Conservation (phyloP, 1,140 invertebrate genomes). For the Drosophila nannoptera region DNA sequence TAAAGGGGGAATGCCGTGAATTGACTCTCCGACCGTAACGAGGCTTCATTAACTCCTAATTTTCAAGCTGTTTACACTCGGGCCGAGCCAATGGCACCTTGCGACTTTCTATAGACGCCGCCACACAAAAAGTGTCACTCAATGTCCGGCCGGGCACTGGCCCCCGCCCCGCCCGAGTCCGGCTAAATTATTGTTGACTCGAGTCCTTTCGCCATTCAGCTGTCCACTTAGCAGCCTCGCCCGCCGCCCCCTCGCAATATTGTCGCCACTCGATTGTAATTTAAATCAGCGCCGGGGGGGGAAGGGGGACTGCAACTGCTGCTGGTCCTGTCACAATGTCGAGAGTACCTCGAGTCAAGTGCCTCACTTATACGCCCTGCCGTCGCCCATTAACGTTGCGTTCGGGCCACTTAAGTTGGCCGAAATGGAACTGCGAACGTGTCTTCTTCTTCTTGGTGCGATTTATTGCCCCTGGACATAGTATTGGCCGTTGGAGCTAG, state of each 20-base stretch:
- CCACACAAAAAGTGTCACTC: conserved; percentile 60
- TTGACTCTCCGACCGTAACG: conserved; percentile 43
- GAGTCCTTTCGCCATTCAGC: conserved; percentile 51
- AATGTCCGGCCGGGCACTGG: conserved; percentile 45
- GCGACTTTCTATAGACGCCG: conserved; percentile 38
- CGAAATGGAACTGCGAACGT: neutral
- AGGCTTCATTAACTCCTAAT: conserved; percentile 75
- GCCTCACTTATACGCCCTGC: conserved; percentile 20
- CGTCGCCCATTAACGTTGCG: neutral
- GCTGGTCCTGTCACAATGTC: conserved; percentile 42
- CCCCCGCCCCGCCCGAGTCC: neutral
- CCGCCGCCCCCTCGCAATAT: conserved; percentile 51
- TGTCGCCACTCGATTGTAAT: conserved; percentile 77
- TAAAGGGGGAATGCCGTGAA: neutral
- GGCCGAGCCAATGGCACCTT: conserved; percentile 37
- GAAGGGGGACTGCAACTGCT: conserved; percentile 43
- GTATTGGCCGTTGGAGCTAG: too few species aligned
- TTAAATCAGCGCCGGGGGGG: conserved; percentile 59
- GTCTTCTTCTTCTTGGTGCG: neutral
- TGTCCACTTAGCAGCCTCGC: conserved; percentile 58
- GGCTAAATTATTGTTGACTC: conserved; percentile 75
- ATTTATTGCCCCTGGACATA: too few species aligned
- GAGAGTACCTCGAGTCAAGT: conserved; percentile 17
- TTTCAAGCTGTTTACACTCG: conserved; percentile 73
- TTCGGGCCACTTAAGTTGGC: neutral